phyloP scores from a whole-genome alignment of 2,113 vertebrate genomes.

The Apeltes quadracus region DNA sequence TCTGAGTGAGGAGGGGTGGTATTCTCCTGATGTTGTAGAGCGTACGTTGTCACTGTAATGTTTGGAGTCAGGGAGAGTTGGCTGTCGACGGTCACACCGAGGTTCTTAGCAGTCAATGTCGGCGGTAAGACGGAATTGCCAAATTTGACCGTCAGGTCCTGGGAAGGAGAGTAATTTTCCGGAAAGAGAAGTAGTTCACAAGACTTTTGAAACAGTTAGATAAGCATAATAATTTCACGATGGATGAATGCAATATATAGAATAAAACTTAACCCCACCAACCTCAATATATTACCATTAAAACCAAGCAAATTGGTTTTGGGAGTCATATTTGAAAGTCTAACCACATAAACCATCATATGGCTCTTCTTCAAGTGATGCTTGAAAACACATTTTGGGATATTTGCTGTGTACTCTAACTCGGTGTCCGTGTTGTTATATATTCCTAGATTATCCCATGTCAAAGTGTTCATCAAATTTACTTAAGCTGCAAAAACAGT shows the following conservation, averaged over 20 bases:
- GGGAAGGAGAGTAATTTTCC: too few relatives aligned
- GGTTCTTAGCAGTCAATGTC: too few relatives aligned
- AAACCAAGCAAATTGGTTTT: background rate
- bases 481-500: constrained; percentile 43
- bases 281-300: background rate
- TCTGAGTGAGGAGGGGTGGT: too few relatives aligned
- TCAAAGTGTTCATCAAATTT: constrained; percentile 63
- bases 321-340: constrained; percentile 14
- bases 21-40: too few relatives aligned
- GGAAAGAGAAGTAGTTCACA: too few relatives aligned
- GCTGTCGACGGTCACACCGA: too few relatives aligned
- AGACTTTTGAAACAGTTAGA: background rate
- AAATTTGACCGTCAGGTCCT: too few relatives aligned
- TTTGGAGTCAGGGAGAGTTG: too few relatives aligned
- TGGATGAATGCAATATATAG: background rate
- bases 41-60: too few relatives aligned
- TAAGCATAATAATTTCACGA: background rate
- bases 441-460: constrained; percentile 61
- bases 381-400: constrained; percentile 41
- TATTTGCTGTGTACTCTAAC: constrained; percentile 38
- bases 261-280: background rate
- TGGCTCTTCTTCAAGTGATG: constrained; percentile 33
- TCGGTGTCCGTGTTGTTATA: constrained; percentile 56
- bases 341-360: constrained; percentile 20
- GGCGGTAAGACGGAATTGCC: too few relatives aligned